Evolutionary conservation across 2,113 vertebrate species (phyloP).

Genomic region (Benitochromis conjunctus): DNA sequence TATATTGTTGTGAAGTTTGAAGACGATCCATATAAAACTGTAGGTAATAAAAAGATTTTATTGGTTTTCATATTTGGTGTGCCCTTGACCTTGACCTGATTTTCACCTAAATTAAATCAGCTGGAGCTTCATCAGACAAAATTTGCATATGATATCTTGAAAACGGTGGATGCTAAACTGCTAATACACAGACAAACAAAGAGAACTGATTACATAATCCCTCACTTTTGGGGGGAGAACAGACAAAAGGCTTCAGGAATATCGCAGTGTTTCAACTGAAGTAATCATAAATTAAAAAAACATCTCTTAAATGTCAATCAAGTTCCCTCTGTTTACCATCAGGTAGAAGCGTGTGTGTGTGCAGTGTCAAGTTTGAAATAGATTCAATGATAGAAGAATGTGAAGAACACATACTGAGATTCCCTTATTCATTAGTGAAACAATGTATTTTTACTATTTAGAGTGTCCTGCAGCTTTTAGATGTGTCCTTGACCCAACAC

Average conservation of each 20-base stretch:
- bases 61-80: not conserved
- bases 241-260: not conserved
- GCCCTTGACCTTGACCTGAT: not conserved
- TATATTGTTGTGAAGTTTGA: not conserved
- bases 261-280: not conserved
- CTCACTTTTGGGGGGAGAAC: not conserved
- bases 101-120: not conserved
- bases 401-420: not conserved
- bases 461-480: not conserved
- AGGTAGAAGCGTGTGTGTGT: not conserved
- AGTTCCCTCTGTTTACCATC: not conserved
- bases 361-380: not conserved
- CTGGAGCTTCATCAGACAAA: not conserved
- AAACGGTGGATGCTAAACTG: not conserved
- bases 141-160: not conserved
- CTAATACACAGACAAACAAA: not conserved
- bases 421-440: not conserved
- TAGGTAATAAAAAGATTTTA: not conserved
- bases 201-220: not conserved
- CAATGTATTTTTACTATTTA: not conserved
- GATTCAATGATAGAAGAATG: not conserved
- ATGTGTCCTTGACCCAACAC: not conserved
- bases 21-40: not conserved
- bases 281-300: not conserved
- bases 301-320: not conserved